Base-by-base conservation (phyloP, 2,888 invertebrate species). In the Limnephilus lunatus region DNA sequence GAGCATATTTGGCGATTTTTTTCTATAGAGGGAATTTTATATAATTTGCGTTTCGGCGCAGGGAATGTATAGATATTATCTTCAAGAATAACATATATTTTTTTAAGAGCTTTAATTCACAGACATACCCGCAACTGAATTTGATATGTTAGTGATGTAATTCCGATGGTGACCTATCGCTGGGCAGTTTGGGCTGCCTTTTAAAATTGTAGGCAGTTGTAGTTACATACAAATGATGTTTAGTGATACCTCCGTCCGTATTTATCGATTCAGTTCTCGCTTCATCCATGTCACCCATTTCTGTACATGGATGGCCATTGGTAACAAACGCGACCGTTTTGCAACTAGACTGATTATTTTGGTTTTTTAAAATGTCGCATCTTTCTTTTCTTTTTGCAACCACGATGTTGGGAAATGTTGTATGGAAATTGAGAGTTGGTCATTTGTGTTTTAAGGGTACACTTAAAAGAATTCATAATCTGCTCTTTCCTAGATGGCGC, bases 191-290 rank as follows among this genome's bases (percentile, higher is more conserved):
- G 44, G 44, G 4, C 48, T 11, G 14, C 68, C 68, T 68, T n/a
- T 68, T 68, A 68, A 68, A 68, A 9, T 53, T n/a, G 68, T 68
- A 68, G 68, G 68, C 68, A 68, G 68, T 68, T 68, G 68, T 68
- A 68, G 68, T 68, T 68, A 68, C n/a, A 25, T n/a, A 68, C n/a
- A 25, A 25, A 68, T 7, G 4, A 68, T n/a, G n/a, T 25, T 5
- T 25, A 68, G 68, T 68, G 68, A 68, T 68, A 68, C n/a, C 68
- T 68, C 68, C n/a, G 68, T 68, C 68, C 68, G 68, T 68, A 68
- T 68, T 68, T 86, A 44, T 86, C 30, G 86, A 86, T 39, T 86
- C 86, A 44, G 39, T 44, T 86, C 86, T 39, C 44, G 44, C 68
- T 82, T 14, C 48, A 39, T 86, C 2, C 39, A 39, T 39, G 86